These are phyloP conservation scores for Procambarus virginalis DNA, from an alignment of 1,140 invertebrate genomes.

Conservation along the genomic window DNA sequence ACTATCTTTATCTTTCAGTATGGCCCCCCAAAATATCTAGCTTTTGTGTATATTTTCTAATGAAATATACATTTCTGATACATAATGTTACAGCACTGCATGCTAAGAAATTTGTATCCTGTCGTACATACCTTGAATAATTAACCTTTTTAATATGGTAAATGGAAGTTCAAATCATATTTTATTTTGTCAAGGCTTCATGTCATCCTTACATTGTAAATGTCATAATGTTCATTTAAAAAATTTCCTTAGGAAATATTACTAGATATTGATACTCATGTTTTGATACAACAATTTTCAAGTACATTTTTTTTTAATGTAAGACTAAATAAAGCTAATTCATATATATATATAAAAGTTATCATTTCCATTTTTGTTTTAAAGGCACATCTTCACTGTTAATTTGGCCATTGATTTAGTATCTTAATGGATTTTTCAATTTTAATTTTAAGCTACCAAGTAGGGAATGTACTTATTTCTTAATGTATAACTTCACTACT, in stretches of 20 bases:
- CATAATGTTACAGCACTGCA: not conserved
- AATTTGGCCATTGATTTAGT: too few species aligned
- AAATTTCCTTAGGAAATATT: slow-evolving; percentile 9
- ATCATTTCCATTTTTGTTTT: not conserved
- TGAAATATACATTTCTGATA: not conserved
- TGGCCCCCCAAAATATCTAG: too few species aligned
- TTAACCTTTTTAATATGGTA: slow-evolving; percentile 18
- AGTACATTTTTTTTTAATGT: slow-evolving; percentile 20
- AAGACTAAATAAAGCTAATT: slow-evolving; percentile 34
- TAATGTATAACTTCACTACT: too few species aligned
- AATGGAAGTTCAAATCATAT: slow-evolving; percentile 22
- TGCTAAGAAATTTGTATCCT: not conserved
- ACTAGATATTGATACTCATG: slow-evolving; percentile 17
- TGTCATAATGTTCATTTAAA: slow-evolving; percentile 55
- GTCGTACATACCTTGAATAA: slow-evolving; percentile 2
- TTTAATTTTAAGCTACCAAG: too few species aligned
- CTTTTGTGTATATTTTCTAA: not conserved
- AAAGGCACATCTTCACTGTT: not conserved
- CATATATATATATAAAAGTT: slow-evolving; percentile 4
- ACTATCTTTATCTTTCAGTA: not conserved
- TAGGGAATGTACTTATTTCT: too few species aligned
- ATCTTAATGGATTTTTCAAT: too few species aligned
- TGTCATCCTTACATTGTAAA: slow-evolving; percentile 57
- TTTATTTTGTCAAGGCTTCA: slow-evolving; percentile 24
- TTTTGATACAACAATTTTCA: slow-evolving; percentile 22